Evolutionary conservation across 2,113 vertebrate genomes (phyloP), one percentile per base, ranked within the genome.

Genomic region (Piprites chloris): DNA sequence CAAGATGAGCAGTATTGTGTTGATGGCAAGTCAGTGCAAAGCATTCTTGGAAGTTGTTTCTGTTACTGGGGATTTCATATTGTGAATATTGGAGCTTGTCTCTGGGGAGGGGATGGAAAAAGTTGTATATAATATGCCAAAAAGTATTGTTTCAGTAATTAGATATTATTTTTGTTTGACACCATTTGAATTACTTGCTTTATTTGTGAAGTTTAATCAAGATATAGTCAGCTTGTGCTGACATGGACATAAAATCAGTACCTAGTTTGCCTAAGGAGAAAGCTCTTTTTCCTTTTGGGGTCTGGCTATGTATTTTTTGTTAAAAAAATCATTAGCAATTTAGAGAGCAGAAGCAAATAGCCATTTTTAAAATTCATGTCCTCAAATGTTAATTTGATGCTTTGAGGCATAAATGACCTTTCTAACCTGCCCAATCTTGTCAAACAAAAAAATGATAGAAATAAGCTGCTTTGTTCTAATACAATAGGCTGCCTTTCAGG

Each of bases 381-480:
- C 96, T 98, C 94, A 98, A 98, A 97, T 98, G 97, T 97, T 98
- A 98, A 98, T 97, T 97, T 98, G 96, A 96, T 97, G 96, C 97
- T 98, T 97, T 97, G 96, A 97, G 97, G 96, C 97, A 96, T 97
- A 97, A 97, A 90, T 98, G 98, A 97, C 97, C 98, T 98, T 98
- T 98, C 94, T 97, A 95, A 95, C 95, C 76, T 96, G 92, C 87
- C 84, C 86, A 97, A 97, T 96, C 97, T 97, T 98, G 96, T 97
- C 95, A 97, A 95, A 98, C 95, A 98, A 98, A 98, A 95, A 88
- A 97, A 95, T 3, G 37, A 96, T 96, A 96, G 92, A 97, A 98
- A 96, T 90, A 97, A 97, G 94, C 96, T 97, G 87, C 93, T 97
- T 98, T 98, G 94, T 98, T 98, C 90, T 97, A 89, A 95, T 97